A percentile compares a stretch with the other conserved stretches of the same genome.
These are phyloP conservation scores for Megathymus violae DNA, from an alignment of 1,140 invertebrate species.

Conservation along the genomic window DNA sequence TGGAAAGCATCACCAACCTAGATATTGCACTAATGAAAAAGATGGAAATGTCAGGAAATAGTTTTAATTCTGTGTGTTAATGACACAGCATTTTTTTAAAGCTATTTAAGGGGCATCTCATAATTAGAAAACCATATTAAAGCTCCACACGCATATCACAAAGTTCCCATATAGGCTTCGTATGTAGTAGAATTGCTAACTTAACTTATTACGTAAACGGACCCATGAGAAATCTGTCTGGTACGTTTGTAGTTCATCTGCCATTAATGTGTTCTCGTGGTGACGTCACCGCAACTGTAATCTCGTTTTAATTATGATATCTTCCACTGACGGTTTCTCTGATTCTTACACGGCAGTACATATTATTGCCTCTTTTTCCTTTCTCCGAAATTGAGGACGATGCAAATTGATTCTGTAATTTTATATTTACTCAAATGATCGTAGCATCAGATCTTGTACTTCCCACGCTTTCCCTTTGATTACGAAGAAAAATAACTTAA, in stretches of 20 bases:
- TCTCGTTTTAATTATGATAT: conserved; percentile 35
- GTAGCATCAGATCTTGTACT: conserved; percentile 5
- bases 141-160: background rate
- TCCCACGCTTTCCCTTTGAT: conserved; percentile 28
- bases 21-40: no score
- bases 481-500: background rate
- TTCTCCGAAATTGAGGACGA: conserved; percentile 33
- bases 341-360: conserved; percentile 23
- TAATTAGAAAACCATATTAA: no score
- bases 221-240: conserved; percentile 32
- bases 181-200: conserved; percentile 15
- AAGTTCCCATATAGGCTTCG: background rate
- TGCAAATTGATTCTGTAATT: conserved; percentile 35
- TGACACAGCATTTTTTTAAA: no score
- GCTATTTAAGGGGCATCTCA: no score
- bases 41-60: no score
- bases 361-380: conserved; percentile 31
- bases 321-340: conserved; percentile 30
- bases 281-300: conserved; percentile 19
- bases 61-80: no score
- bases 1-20: no score
- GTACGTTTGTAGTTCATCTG: conserved; percentile 41
- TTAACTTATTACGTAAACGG: conserved; percentile 41
- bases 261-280: conserved; percentile 15
- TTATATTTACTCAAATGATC: conserved; percentile 28